Conservation (phyloP, 2,113 vertebrate species). For the Cepphus grylle region DNA sequence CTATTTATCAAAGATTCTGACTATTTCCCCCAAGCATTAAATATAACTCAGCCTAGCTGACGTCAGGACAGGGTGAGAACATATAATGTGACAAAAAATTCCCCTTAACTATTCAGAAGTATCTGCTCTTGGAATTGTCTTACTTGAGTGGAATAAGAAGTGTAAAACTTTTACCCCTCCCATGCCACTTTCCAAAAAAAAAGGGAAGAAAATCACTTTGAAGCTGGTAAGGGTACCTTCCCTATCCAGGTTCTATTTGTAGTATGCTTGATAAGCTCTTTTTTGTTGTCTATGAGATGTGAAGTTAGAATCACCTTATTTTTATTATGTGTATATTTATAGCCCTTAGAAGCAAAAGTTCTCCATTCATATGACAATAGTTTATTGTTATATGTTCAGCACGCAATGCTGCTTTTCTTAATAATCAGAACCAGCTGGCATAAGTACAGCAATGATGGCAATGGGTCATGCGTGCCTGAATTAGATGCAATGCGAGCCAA, state of each 20-base stretch:
- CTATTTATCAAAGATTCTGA: not conserved
- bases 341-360: slow-evolving; percentile 64
- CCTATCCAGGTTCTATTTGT: not conserved
- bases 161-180: not conserved
- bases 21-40: not conserved
- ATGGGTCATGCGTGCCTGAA: slow-evolving; percentile 67
- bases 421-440: slow-evolving; percentile 77
- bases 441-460: slow-evolving; percentile 65
- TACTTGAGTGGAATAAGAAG: not conserved
- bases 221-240: not conserved
- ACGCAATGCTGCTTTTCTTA: slow-evolving; percentile 69
- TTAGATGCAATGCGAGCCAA: slow-evolving; percentile 67
- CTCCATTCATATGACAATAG: slow-evolving; percentile 56
- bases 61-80: not conserved
- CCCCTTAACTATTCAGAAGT: not conserved
- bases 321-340: slow-evolving; percentile 68
- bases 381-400: slow-evolving; percentile 76
- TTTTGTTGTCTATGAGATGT: slow-evolving; percentile 42
- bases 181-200: not conserved
- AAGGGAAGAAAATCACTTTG: not conserved
- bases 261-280: not conserved
- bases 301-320: slow-evolving; percentile 41
- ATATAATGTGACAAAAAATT: not conserved
- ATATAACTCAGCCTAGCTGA: not conserved
- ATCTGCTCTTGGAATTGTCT: not conserved